These are phyloP conservation scores for Rhinogobius similis DNA, from an alignment of 2,113 vertebrate genomes.

Conservation along the genomic window DNA sequence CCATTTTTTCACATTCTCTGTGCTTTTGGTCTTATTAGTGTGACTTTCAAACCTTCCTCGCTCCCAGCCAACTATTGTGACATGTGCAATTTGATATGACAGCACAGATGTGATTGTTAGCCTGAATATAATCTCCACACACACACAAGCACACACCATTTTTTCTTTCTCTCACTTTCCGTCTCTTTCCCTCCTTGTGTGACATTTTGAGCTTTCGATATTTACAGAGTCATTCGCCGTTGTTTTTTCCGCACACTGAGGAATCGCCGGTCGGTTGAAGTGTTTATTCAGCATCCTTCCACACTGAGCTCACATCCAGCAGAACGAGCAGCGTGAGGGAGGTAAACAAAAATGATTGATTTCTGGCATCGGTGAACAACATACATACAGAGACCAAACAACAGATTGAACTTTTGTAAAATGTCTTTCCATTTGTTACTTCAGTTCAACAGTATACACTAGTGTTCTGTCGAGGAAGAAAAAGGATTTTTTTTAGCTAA, in stretches of 20 bases:
- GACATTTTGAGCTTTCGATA: constrained; percentile 2
- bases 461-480: not conserved
- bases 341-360: constrained; percentile 42
- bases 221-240: constrained; percentile 25
- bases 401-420: not conserved
- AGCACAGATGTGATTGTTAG: constrained; percentile 21
- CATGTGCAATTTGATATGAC: constrained; percentile 23
- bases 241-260: constrained; percentile 31
- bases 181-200: not conserved
- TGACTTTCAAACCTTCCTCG: constrained; percentile 24
- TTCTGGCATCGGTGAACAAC: constrained; percentile 24
- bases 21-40: constrained; percentile 10
- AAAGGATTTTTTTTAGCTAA: too few relatives aligned
- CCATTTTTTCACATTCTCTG: constrained; percentile 3
- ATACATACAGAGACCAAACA: constrained; percentile 3
- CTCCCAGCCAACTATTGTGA: constrained; percentile 23
- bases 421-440: constrained; percentile 22
- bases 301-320: constrained; percentile 3
- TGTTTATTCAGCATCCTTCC: constrained; percentile 29
- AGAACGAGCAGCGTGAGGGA: constrained; percentile 28
- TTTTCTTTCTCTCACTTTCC: not conserved
- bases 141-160: too few relatives aligned
- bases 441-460: not conserved
- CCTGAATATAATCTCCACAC: constrained; percentile 3
- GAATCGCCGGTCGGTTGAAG: constrained; percentile 29